Evolutionary conservation across 2,888 invertebrate species (phyloP), one percentile per base, ranked within the genome.

Genomic region (Thysanoteuthis rhombus): DNA sequence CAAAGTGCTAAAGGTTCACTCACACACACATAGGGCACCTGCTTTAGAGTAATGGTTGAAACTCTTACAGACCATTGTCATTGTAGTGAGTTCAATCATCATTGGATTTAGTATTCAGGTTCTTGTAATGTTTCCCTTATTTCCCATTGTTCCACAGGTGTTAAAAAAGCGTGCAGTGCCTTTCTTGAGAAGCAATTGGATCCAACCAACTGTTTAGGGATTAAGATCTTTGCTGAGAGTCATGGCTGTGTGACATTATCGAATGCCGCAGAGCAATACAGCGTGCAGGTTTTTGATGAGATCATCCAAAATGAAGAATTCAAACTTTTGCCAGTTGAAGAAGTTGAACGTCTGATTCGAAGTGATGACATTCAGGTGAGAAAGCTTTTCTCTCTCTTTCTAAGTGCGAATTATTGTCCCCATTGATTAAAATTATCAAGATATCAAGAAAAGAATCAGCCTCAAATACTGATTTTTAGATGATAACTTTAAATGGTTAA

Each of bases 151-250:
- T 75, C 6, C 94, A 4, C 93, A 97, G 97, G 97, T 93, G 97
- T 97, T n/a, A 96, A 96, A 94, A 95, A 96, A 93, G 97, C 97
- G 1, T 97, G 97, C 94, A 96, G 96, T 93, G 95, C 96, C 92
- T 97, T 97, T 94, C 95, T 97, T n/a, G 96, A 96, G 94, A 96
- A 96, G 89, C 97, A 97, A 94, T 95, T 97, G 28, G 97, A 97
- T 94, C 96, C 96, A 39, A 95, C 96, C 89, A 97, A 97, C 95
- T 97, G 97, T 94, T 95, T 97, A 10, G 97, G 97, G 0, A 97
- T 97, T 90, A 96, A 96, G 93, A 96, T 96, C n/a, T 97, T 97
- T 95, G 97, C 97, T 90, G 97, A 97, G 94, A 96, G 96, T 93
- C 97, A 97, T 94, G 95, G 95, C 93, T 97, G 97, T 94, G 94